A percentile compares a stretch with the other conserved stretches of the same genome.
Conservation (phyloP, 2,113 vertebrate species). For the Diadophis punctatus region DNA sequence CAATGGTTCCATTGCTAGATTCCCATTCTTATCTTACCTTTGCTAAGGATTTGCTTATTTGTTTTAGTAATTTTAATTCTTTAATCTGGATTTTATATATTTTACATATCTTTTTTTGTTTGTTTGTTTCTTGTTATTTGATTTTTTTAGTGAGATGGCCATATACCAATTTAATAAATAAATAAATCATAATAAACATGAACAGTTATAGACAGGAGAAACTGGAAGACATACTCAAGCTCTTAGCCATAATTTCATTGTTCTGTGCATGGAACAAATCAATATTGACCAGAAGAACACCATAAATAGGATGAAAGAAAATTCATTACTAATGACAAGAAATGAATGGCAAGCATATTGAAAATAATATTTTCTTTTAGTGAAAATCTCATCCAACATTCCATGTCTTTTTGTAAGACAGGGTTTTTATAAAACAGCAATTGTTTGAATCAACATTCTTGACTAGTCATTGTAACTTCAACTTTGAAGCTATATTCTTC, state of each 20-base stretch:
- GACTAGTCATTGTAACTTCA: not conserved
- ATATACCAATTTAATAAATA: too few relatives aligned
- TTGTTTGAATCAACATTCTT: not conserved
- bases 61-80: too few relatives aligned
- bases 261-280: not conserved
- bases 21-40: too few relatives aligned
- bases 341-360: not conserved
- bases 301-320: not conserved
- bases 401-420: not conserved
- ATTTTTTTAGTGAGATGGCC: too few relatives aligned
- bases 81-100: too few relatives aligned
- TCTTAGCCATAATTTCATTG: not conserved
- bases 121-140: too few relatives aligned
- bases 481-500: not conserved
- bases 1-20: too few relatives aligned
- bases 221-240: not conserved
- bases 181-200: too few relatives aligned
- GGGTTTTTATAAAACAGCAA: not conserved
- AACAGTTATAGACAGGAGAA: not conserved
- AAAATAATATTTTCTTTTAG: not conserved
- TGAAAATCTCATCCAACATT: not conserved
- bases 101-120: too few relatives aligned
- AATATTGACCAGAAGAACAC: not conserved
- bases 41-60: too few relatives aligned
- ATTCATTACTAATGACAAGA: not conserved